Base-by-base conservation (phyloP, 2,113 vertebrate genomes). In the Eulacestoma nigropectus region DNA sequence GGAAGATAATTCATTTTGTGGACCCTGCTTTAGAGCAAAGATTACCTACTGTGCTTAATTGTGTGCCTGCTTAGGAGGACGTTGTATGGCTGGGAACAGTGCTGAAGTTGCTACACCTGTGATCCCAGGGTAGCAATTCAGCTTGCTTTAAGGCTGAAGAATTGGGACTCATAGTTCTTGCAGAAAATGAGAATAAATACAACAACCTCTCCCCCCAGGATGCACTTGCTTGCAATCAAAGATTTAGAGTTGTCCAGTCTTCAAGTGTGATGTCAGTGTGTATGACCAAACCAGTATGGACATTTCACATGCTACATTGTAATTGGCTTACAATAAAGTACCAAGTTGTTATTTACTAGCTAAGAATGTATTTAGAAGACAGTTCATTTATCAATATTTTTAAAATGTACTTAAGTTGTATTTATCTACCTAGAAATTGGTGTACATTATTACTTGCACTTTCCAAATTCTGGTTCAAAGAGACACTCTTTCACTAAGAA, bases 1-100 rank as follows among this genome's bases (percentile, higher is more conserved):
- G 65, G 55, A 87, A 91, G 60, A 75, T 68, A 69, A 90, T 90
- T 96, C 73, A 70, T 96, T 96, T 80, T 91, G 75, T 53, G 82
- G 39, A 39, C 62, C n/a, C 44, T 74, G 55, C 44, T 89, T 88
- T 49, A 74, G 57, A 90, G 56, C 57, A 91, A 80, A 91, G 59
- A 81, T 87, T 81, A 73, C 55, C 82, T 55, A 30, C 75, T 0
- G 3, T 57, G 55, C 53, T 83, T 95, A 96, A 96, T 87, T 80
- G 55, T 64, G 65, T 59, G n/a, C 2, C 74, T 88, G 52, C 33
- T 81, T 92, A 47, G 90, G 47, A 89, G 88, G 73, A 56, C 3
- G 0, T 41, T 35, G 59, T 81, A 53, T 13, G 23, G 46, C 63
- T 68, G 33, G 78, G 70, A 78, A 84, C 49, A 44, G 22, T 15